Evolutionary conservation across 2,113 vertebrate genomes (phyloP).

Genomic region (Piaya cayana): DNA sequence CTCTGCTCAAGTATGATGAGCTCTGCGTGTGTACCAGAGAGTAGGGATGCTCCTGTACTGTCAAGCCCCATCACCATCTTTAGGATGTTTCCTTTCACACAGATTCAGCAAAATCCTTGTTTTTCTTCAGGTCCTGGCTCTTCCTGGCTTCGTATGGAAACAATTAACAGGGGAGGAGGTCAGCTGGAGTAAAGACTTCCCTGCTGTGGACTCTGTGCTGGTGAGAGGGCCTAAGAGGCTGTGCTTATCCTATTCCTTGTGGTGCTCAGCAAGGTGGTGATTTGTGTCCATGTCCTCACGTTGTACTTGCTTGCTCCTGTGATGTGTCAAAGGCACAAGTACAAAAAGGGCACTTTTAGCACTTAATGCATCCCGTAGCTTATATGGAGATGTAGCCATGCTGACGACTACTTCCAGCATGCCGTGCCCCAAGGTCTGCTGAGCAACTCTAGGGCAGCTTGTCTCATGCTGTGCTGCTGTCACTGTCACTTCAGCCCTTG

Average conservation of each 20-base stretch:
- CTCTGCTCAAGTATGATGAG: background rate
- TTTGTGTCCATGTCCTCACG: background rate
- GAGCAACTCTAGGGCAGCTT: background rate
- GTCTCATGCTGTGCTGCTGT: background rate
- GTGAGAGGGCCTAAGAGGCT: slow-evolving; percentile 71
- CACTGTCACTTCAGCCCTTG: background rate
- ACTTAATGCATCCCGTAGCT: background rate
- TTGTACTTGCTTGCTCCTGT: background rate
- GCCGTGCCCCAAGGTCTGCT: background rate
- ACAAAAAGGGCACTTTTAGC: background rate
- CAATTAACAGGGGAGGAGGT: slow-evolving; percentile 92
- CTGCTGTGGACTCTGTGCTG: slow-evolving; percentile 92
- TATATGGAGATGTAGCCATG: background rate
- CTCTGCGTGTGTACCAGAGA: background rate
- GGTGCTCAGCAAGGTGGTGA: background rate
- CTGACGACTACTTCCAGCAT: background rate
- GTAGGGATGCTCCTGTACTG: background rate
- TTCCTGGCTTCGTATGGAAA: slow-evolving; percentile 97
- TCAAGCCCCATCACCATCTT: background rate
- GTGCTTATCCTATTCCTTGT: background rate
- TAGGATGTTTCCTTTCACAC: background rate
- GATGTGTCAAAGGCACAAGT: background rate
- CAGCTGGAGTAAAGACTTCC: slow-evolving; percentile 96
- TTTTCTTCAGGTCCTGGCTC: slow-evolving; percentile 86
- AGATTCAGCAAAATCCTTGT: background rate